A percentile compares a stretch with the other conserved stretches of the same genome.
Conservation (phyloP, 2,797 vertebrate species). For the Rhabdomys pumilio region DNA sequence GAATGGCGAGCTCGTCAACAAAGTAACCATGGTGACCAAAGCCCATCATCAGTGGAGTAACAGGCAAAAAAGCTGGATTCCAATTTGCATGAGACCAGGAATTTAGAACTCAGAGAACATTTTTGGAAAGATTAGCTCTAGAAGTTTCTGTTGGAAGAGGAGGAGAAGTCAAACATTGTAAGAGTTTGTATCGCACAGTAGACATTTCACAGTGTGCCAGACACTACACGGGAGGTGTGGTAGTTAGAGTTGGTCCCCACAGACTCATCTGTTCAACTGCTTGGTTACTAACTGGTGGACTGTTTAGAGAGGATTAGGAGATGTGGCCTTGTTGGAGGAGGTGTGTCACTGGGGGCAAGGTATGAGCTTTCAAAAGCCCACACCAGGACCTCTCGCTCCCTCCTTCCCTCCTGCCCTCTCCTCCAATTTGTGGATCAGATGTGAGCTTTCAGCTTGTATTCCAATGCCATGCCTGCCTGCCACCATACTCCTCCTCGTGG, state of each 20-base stretch:
- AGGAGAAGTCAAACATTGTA: background rate
- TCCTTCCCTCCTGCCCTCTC: background rate
- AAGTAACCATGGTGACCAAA: background rate
- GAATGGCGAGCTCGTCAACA: background rate
- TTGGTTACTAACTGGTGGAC: background rate
- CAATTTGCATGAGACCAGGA: background rate
- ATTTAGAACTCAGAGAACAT: background rate
- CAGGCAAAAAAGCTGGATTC: background rate
- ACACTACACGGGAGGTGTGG: background rate
- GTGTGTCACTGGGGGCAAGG: background rate
- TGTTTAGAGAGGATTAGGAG: background rate
- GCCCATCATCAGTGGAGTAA: background rate
- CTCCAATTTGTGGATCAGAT: background rate
- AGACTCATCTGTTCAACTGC: background rate
- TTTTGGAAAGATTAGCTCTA: background rate
- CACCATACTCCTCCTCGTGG: background rate
- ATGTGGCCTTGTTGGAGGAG: background rate
- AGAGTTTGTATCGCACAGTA: background rate
- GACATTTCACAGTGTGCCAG: background rate
- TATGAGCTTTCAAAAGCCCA: background rate
- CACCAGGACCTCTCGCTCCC: background rate
- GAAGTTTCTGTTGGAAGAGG: conserved; percentile 10
- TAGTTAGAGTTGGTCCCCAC: background rate
- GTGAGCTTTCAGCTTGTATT: background rate
- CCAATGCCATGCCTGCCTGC: background rate